Base-by-base conservation (phyloP, 2,888 invertebrate species). In the Geophilus truncorum region DNA sequence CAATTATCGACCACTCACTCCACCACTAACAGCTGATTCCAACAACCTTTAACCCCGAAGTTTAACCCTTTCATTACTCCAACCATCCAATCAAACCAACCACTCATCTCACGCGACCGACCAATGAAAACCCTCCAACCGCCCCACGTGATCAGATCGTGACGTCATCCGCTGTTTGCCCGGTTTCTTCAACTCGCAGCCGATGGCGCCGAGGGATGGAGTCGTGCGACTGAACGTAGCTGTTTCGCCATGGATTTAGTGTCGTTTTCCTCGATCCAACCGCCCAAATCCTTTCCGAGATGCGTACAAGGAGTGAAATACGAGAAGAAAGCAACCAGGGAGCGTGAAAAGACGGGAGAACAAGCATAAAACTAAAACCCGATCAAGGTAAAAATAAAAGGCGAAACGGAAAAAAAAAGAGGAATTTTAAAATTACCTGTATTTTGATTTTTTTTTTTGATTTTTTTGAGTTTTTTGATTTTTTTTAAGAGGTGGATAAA, bases 1-100 rank as follows among this genome's bases (percentile, higher is more conserved):
- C 70, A 70, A 12, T 1, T 70, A 25, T 10, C 70, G 70, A 77
- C 15, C n/a, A 21, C 18, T 34, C 77, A 32, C 32, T 32, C 77
- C 77, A 21, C 34, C 34, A 10, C 18, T 12, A 77, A 77, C 77
- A 77, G 77, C 77, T 77, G 77, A 77, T 77, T 77, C 34, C 21
- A 21, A 12, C 36, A 36, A 77, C 32, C 77, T 34, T 77, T 77
- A 77, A 77, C 77, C 77, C 36, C 7, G 36, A 36, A n/a, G n/a
- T n/a, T n/a, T n/a, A n/a, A n/a, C n/a, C n/a, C n/a, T n/a, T n/a
- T n/a, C 77, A 34, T 77, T 34, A 77, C n/a, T n/a, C n/a, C 76
- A 5, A 23, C 6, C 12, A 34, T 18, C 28, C n/a, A 18, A 23
- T n/a, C 76, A 34, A 76, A n/a, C n/a, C n/a, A n/a, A n/a, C n/a